Percentiles rank a stretch among this genome's conserved stretches.
These are phyloP conservation scores for Drosophila sproati DNA, from an alignment of 1,140 invertebrate species.

Conservation along the genomic window DNA sequence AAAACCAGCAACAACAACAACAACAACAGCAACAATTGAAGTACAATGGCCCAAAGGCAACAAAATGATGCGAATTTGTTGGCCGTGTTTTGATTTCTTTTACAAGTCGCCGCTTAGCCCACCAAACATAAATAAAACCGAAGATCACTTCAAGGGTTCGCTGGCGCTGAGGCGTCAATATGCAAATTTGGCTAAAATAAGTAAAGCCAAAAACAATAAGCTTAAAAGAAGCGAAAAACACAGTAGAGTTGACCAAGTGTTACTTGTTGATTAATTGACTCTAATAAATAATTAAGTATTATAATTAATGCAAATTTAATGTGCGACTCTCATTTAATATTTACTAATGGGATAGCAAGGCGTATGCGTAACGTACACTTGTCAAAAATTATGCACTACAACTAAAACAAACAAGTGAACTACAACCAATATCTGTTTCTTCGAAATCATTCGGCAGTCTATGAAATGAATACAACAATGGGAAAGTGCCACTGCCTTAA, in stretches of 20 bases:
- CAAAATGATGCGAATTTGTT: conserved; percentile 63
- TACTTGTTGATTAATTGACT: conserved; percentile 62
- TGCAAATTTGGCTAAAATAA: conserved; percentile 60
- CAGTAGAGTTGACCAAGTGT: conserved; percentile 47
- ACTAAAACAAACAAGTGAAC: no score
- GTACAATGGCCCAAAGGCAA: conserved; percentile 46
- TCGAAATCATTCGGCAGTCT: no score
- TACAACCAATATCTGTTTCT: no score
- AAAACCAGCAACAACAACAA: conserved; percentile 52
- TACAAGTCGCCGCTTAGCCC: conserved; percentile 54
- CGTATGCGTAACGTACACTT: conserved; percentile 60
- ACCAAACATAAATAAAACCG: conserved; percentile 39
- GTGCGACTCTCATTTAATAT: conserved; percentile 20
- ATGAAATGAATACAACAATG: no score
- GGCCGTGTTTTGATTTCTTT: conserved; percentile 49
- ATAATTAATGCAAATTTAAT: conserved; percentile 56
- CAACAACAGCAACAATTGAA: conserved; percentile 36
- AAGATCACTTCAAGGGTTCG: conserved; percentile 42
- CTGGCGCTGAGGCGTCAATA: conserved; percentile 58
- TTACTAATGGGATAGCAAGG: conserved; percentile 44
- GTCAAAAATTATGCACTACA: not conserved
- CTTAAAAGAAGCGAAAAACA: not conserved
- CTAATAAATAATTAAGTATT: conserved; percentile 62
- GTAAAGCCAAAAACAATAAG: not conserved
- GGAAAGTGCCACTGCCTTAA: no score